These are phyloP conservation scores for Laspeyria flexula DNA, from an alignment of 2,888 invertebrate genomes.

Conservation along the genomic window DNA sequence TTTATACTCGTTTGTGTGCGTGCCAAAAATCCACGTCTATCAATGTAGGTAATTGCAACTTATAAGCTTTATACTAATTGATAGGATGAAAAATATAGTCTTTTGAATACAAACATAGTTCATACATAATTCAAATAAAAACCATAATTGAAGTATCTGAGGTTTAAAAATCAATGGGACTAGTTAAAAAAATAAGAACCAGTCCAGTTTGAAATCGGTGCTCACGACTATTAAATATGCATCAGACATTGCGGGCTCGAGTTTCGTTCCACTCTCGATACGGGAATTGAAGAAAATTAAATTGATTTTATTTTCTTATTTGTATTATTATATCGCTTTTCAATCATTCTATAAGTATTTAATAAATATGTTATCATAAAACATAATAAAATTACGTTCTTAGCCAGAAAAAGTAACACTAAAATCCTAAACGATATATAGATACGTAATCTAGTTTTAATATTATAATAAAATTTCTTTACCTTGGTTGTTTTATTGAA, in stretches of 20 bases:
- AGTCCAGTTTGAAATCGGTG: conserved; percentile 14
- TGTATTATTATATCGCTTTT: neutral
- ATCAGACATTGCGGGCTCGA: conserved; percentile 8
- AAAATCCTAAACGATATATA: too few species aligned
- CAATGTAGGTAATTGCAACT: too few species aligned
- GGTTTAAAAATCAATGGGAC: neutral
- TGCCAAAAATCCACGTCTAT: too few species aligned
- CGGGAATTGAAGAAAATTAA: neutral
- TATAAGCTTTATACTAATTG: too few species aligned
- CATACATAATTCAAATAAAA: too few species aligned
- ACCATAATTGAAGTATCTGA: conserved; percentile 16
- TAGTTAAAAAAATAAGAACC: neutral
- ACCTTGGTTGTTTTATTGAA: neutral
- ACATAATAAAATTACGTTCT: neutral
- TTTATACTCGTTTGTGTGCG: too few species aligned
- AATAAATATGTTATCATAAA: too few species aligned
- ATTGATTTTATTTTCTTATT: conserved; percentile 5
- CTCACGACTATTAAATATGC: conserved; percentile 21
- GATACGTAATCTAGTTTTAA: neutral
- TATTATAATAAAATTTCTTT: neutral
- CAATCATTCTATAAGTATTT: neutral
- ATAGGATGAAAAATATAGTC: too few species aligned
- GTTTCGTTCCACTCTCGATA: conserved; percentile 3
- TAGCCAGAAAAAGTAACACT: too few species aligned
- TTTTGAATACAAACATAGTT: too few species aligned